phyloP scores from a whole-genome alignment of 2,113 vertebrate species.

The Salvelinus sp. region DNA sequence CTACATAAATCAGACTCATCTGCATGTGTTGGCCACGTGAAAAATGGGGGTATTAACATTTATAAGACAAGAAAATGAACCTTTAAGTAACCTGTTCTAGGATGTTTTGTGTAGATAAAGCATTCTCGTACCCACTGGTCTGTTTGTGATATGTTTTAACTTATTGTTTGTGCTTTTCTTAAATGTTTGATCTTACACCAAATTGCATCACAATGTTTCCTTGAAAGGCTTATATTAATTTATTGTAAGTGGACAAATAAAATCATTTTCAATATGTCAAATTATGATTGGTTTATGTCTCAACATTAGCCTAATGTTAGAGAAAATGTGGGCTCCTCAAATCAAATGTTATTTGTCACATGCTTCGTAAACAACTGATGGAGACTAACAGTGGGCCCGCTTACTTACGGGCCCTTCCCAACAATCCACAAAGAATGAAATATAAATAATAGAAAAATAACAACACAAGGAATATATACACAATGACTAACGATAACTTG shows the following conservation, averaged over 20 bases:
- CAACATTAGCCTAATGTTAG: not conserved
- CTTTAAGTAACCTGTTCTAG: slow-evolving; percentile 86
- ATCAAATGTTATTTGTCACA: no score
- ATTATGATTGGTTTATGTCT: slow-evolving; percentile 61
- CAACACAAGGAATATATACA: no score
- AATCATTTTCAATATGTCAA: slow-evolving; percentile 91
- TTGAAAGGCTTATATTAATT: slow-evolving; percentile 93
- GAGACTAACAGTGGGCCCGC: not conserved
- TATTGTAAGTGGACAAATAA: slow-evolving; percentile 94
- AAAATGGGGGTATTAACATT: slow-evolving; percentile 59
- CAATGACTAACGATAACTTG: no score
- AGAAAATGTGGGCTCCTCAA: no score
- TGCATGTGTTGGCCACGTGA: slow-evolving; percentile 84
- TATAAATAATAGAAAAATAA: no score
- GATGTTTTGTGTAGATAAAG: slow-evolving; percentile 99
- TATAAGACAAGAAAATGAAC: slow-evolving; percentile 74
- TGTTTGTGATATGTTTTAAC: slow-evolving; percentile 97
- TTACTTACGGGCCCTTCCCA: no score
- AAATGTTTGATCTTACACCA: slow-evolving; percentile 94
- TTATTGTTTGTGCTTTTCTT: slow-evolving; percentile 99
- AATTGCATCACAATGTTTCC: slow-evolving; percentile 80
- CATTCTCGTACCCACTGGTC: slow-evolving; percentile 94
- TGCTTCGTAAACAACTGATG: no score
- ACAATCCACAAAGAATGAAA: no score
- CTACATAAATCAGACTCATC: slow-evolving; percentile 69